Conservation (phyloP, 1,140 invertebrate species). For the Pogonognathellus flavescens region DNA sequence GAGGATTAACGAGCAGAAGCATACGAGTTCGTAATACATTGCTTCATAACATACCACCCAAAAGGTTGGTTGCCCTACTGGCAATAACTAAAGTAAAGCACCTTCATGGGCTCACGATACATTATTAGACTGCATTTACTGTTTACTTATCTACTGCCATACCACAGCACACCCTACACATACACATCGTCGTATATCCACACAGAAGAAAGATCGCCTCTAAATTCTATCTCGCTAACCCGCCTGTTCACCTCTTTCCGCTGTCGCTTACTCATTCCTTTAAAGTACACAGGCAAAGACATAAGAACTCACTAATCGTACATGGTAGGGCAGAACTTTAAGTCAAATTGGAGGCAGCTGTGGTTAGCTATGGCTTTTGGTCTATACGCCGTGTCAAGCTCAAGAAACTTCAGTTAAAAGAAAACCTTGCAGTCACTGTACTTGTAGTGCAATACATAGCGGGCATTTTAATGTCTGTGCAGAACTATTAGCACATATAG, state of each 20-base stretch:
- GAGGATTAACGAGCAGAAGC: conserved; percentile 57
- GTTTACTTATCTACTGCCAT: conserved; percentile 18
- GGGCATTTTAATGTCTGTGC: neutral
- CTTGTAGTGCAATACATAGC: no score
- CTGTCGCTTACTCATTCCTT: conserved; percentile 21
- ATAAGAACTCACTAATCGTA: neutral
- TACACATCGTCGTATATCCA: neutral
- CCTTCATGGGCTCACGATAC: conserved; percentile 40
- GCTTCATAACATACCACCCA: conserved; percentile 28
- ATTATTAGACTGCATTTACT: conserved; percentile 41
- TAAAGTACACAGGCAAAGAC: neutral
- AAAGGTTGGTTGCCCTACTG: conserved; percentile 6
- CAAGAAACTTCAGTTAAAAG: no score
- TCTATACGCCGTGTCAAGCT: no score
- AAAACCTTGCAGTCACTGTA: no score
- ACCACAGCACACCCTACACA: neutral
- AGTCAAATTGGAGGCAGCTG: conserved; percentile 5
- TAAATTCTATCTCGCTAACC: no score
- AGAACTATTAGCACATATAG: neutral
- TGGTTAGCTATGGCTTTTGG: neutral
- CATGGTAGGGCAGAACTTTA: neutral
- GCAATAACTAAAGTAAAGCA: conserved; percentile 21
- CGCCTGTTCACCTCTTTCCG: conserved; percentile 27
- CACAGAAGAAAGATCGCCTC: no score
- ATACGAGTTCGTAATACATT: conserved; percentile 27